Percentiles rank a stretch among this genome's conserved stretches.
Conservation (phyloP, 2,888 invertebrate genomes). For the Salticus scenicus region DNA sequence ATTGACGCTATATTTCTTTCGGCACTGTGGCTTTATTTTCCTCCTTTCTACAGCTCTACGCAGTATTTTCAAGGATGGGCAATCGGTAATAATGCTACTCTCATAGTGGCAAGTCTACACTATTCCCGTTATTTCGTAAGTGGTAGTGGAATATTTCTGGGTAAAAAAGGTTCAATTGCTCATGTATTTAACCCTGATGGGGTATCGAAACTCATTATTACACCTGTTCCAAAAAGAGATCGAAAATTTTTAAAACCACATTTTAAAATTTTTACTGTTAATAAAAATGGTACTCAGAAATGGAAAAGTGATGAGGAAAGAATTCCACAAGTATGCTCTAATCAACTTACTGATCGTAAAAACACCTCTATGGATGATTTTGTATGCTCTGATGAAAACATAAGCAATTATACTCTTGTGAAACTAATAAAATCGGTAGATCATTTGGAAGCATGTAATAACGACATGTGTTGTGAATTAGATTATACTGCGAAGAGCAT, state of each 20-base stretch:
- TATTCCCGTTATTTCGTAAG: conserved; percentile 80
- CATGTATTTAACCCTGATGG: conserved; percentile 40
- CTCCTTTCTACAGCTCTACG: conserved; percentile 81
- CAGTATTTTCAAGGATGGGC: conserved; percentile 85
- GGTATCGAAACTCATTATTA: conserved; percentile 30
- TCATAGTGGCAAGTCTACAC: conserved; percentile 84
- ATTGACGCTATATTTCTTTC: conserved; percentile 82
- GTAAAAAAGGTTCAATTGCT: conserved; percentile 77
- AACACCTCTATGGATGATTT: not conserved
- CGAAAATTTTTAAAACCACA: not conserved
- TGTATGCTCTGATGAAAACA: conserved; percentile 31
- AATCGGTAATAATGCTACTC: conserved; percentile 81
- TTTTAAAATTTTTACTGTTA: conserved; percentile 1
- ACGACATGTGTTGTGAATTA: conserved; percentile 66
- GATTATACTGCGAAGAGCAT: conserved; percentile 43
- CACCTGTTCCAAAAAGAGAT: not conserved
- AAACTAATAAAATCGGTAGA: conserved; percentile 14
- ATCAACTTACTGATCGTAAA: not conserved
- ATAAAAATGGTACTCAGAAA: not conserved
- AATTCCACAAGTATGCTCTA: conserved; percentile 37
- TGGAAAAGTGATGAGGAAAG: conserved; percentile 21
- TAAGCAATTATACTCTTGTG: conserved; percentile 34
- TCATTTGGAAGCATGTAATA: conserved; percentile 51
- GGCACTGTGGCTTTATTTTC: conserved; percentile 87
- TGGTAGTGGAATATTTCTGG: conserved; percentile 85